phyloP scores from a whole-genome alignment of 1,140 invertebrate species.

The Drosophila aff. region DNA sequence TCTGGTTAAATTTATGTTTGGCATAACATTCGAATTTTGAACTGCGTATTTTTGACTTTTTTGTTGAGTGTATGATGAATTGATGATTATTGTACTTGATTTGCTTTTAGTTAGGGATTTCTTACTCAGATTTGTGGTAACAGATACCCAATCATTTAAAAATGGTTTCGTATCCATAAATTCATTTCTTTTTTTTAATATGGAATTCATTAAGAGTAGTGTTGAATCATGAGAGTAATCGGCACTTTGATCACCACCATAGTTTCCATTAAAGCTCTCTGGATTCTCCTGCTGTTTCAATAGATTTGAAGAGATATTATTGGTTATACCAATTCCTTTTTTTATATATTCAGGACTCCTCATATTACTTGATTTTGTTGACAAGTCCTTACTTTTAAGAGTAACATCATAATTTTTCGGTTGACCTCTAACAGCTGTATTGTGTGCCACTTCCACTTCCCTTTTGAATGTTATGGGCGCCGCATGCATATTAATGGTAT shows the following conservation, averaged over 20 bases:
- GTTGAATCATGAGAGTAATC: constrained; percentile 22
- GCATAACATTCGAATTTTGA: neutral
- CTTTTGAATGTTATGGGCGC: constrained; percentile 73
- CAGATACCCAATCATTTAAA: constrained; percentile 12
- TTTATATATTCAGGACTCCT: neutral
- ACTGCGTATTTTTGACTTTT: neutral
- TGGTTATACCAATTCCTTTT: neutral
- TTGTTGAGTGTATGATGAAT: neutral
- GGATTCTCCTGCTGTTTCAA: neutral
- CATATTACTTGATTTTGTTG: neutral
- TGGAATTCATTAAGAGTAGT: neutral
- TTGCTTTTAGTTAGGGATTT: constrained; percentile 5
- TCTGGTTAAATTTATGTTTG: neutral
- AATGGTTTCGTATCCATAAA: neutral
- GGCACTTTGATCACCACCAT: constrained; percentile 3
- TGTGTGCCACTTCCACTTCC: constrained; percentile 40
- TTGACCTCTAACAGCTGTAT: constrained; percentile 33
- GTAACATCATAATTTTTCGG: neutral
- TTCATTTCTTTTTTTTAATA: neutral
- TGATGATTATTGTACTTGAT: constrained; percentile 1
- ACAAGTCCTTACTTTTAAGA: neutral
- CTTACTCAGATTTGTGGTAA: neutral
- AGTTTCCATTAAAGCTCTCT: neutral
- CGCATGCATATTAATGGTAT: constrained; percentile 73
- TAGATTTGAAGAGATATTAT: neutral